Conservation (phyloP, 2,113 vertebrate genomes). For the Dermatemys mawii region DNA sequence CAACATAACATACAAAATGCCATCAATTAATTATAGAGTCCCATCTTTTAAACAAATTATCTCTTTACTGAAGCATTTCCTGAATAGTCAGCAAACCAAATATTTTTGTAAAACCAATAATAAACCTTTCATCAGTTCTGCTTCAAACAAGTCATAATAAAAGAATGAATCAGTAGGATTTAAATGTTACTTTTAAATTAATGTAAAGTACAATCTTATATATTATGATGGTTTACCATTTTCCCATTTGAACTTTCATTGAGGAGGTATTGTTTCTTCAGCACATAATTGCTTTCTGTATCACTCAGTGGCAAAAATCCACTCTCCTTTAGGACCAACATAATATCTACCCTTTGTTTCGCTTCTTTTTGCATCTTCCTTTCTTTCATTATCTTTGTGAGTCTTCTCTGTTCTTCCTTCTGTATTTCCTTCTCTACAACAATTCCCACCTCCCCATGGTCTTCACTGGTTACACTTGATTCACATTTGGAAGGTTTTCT, state of each 20-base stretch:
- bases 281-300: background rate
- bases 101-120: background rate
- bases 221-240: background rate
- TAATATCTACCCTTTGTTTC: background rate
- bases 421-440: accelerated
- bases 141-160: background rate
- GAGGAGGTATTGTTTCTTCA: background rate
- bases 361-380: background rate
- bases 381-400: background rate
- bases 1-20: background rate
- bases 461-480: background rate
- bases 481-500: slow-evolving; percentile 23
- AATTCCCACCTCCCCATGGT: background rate
- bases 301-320: accelerated
- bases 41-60: background rate
- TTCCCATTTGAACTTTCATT: background rate
- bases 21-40: background rate
- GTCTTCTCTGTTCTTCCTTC: accelerated
- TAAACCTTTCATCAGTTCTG: background rate
- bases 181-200: background rate
- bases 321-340: background rate
- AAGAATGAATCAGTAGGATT: background rate
- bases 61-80: background rate
- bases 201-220: background rate
- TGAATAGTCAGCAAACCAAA: background rate